phyloP scores from a whole-genome alignment of 1,140 invertebrate genomes.

The Triops cancriformis region DNA sequence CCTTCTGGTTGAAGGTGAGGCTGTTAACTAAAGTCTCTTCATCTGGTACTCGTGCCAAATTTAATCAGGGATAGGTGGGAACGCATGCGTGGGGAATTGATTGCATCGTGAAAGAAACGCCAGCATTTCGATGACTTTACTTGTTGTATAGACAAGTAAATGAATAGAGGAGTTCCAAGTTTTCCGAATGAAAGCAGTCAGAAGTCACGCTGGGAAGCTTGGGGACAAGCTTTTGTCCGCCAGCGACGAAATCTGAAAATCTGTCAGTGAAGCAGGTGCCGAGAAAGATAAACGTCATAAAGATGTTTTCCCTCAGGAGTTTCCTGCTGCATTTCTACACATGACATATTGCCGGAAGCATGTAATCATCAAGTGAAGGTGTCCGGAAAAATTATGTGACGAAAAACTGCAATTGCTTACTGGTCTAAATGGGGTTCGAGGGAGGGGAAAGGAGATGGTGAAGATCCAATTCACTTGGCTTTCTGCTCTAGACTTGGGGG shows the following conservation, averaged over 20 bases:
- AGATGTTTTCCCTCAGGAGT: neutral
- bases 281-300: neutral
- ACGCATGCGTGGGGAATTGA: conserved; percentile 9
- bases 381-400: neutral
- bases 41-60: conserved; percentile 10
- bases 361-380: neutral
- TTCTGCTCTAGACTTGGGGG: neutral
- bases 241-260: neutral
- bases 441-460: neutral
- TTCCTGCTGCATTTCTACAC: neutral
- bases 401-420: neutral
- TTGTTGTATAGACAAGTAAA: neutral
- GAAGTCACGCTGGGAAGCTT: neutral
- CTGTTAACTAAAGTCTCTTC: neutral
- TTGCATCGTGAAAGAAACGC: neutral
- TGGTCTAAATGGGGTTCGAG: neutral
- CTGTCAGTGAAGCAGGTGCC: conserved; percentile 4
- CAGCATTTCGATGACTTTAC: conserved; percentile 1
- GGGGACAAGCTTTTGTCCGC: neutral
- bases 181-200: neutral
- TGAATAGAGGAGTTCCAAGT: neutral
- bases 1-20: neutral
- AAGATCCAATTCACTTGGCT: neutral
- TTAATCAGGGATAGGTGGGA: neutral
- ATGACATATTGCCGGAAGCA: neutral